Percentiles rank a stretch among this genome's conserved stretches.
Conservation (phyloP, 2,888 invertebrate genomes). For the Trilocha varians region DNA sequence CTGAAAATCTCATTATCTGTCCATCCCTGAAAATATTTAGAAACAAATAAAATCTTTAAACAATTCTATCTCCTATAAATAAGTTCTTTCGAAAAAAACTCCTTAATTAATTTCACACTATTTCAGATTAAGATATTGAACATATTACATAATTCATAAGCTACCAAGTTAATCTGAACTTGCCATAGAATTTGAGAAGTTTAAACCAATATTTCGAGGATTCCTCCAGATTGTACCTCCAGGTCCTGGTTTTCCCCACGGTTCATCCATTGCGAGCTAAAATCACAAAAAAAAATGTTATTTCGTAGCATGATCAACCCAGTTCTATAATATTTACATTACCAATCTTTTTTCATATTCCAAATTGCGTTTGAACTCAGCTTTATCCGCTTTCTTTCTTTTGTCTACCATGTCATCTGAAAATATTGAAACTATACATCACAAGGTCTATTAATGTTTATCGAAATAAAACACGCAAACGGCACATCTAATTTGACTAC, state of each 20-base stretch:
- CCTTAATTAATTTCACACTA: too few relatives aligned
- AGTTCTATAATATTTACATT: slow-evolving; percentile 20
- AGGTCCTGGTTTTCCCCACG: slow-evolving; percentile 80
- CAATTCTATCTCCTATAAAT: too few relatives aligned
- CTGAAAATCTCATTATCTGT: slow-evolving; percentile 58
- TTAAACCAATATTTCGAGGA: slow-evolving; percentile 79
- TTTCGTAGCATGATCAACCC: background rate
- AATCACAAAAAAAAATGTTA: slow-evolving; percentile 9
- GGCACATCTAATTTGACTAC: too few relatives aligned
- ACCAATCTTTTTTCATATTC: slow-evolving; percentile 73
- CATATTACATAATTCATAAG: background rate
- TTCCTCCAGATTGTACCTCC: slow-evolving; percentile 84
- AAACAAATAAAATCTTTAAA: too few relatives aligned
- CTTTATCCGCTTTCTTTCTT: slow-evolving; percentile 60
- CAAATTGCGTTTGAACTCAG: slow-evolving; percentile 56
- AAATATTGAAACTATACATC: background rate
- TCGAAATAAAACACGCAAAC: too few relatives aligned
- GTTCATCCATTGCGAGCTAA: slow-evolving; percentile 61
- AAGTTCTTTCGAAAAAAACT: too few relatives aligned
- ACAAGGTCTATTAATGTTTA: too few relatives aligned
- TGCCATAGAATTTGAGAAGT: slow-evolving; percentile 87
- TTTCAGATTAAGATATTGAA: too few relatives aligned
- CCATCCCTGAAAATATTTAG: slow-evolving; percentile 61
- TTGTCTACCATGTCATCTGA: slow-evolving; percentile 74
- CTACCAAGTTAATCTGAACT: slow-evolving; percentile 4